phyloP scores from a whole-genome alignment of 2,113 vertebrate genomes.

The Semnornis frantzii region DNA sequence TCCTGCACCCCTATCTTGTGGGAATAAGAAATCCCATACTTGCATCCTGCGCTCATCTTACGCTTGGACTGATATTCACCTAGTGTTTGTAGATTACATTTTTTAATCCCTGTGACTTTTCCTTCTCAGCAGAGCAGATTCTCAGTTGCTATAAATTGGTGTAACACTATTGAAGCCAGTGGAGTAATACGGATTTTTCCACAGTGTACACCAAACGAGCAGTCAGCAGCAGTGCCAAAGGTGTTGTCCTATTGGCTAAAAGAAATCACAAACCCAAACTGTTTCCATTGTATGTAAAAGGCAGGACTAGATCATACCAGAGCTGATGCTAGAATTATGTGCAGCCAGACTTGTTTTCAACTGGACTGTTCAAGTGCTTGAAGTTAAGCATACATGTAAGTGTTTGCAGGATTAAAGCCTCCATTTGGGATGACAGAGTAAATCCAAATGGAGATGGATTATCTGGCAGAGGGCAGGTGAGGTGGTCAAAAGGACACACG shows the following conservation, averaged over 20 bases:
- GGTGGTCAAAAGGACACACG: conserved; percentile 60
- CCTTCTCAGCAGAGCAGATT: not conserved
- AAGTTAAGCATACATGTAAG: conserved; percentile 60
- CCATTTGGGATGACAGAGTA: conserved; percentile 30
- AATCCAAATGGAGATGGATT: conserved; percentile 69
- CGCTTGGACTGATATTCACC: not conserved
- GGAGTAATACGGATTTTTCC: not conserved
- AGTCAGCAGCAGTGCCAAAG: not conserved
- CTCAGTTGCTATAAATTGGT: not conserved
- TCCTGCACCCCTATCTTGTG: not conserved
- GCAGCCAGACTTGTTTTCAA: conserved; percentile 1
- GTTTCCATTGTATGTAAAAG: not conserved
- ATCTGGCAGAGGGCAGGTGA: conserved; percentile 52
- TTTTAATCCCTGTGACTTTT: not conserved
- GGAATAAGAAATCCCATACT: not conserved
- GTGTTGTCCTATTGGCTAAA: not conserved
- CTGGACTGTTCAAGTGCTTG: conserved; percentile 24
- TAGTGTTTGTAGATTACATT: not conserved
- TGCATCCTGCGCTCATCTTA: not conserved
- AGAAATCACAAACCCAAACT: not conserved
- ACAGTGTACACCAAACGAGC: not conserved
- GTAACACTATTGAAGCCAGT: not conserved
- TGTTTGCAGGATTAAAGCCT: conserved; percentile 58
- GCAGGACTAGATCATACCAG: not conserved
- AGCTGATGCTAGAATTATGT: not conserved